Percentiles rank a stretch among this genome's conserved stretches.
phyloP scores from a whole-genome alignment of 1,140 invertebrate species.

The Acromyrmex heyeri region DNA sequence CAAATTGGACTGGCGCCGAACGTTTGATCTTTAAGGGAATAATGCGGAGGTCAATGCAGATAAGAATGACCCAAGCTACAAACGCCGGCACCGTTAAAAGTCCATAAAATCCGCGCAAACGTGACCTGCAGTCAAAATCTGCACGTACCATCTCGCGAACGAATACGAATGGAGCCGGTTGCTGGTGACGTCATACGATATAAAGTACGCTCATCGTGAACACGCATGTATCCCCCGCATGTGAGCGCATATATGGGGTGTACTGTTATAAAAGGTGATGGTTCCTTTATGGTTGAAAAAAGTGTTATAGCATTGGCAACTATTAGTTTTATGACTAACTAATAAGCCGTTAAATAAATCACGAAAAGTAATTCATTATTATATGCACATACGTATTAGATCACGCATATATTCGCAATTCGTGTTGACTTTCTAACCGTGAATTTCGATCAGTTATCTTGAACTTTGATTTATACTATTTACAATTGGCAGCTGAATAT shows the following conservation, averaged over 20 bases:
- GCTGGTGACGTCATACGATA: constrained; percentile 63
- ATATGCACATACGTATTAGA: not conserved
- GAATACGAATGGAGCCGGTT: constrained; percentile 24
- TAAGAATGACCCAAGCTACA: constrained; percentile 44
- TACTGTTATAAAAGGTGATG: not conserved
- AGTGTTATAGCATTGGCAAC: not conserved
- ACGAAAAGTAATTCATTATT: not conserved
- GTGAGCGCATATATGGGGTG: not conserved
- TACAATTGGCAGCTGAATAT: not conserved
- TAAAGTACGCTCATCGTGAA: constrained; percentile 32
- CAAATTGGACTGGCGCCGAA: constrained; percentile 66
- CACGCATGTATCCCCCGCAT: not conserved
- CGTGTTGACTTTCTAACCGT: not conserved
- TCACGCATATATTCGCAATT: too few relatives aligned
- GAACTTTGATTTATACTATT: not conserved
- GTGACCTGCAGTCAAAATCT: constrained; percentile 60
- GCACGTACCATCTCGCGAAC: constrained; percentile 31
- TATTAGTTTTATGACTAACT: not conserved
- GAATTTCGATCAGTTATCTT: constrained; percentile 10
- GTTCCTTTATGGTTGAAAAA: not conserved
- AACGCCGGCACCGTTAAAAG: constrained; percentile 55
- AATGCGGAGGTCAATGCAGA: constrained; percentile 35
- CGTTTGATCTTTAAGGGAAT: constrained; percentile 52
- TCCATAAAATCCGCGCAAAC: constrained; percentile 65
- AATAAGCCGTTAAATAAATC: not conserved